Conservation (phyloP, 2,797 vertebrate genomes). For the Odontamblyopus lacepedii region DNA sequence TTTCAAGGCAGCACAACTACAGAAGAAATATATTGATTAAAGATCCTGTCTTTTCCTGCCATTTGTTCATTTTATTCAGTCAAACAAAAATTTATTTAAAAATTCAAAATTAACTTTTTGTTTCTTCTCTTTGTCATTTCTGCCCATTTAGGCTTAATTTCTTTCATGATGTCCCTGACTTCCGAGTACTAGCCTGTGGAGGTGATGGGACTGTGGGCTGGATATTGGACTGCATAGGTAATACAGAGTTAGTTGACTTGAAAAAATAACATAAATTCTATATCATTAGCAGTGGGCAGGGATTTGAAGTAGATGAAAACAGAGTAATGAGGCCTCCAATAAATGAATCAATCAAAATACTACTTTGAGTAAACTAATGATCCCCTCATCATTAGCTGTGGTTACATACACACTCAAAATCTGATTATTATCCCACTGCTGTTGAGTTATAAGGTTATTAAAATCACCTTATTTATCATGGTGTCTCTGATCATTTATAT, state of each 20-base stretch:
- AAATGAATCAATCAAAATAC: too few relatives aligned
- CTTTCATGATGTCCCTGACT: slow-evolving; percentile 90
- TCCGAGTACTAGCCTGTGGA: slow-evolving; percentile 91
- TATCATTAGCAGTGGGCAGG: too few relatives aligned
- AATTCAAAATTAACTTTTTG: neutral
- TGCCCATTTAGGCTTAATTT: slow-evolving; percentile 85
- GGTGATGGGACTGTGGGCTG: slow-evolving; percentile 94
- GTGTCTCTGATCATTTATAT: too few relatives aligned
- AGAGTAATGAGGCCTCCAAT: too few relatives aligned
- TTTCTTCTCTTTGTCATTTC: slow-evolving; percentile 12
- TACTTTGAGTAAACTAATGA: too few relatives aligned
- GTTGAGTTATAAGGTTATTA: too few relatives aligned
- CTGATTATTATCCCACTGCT: too few relatives aligned
- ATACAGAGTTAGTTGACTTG: neutral
- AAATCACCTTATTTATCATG: too few relatives aligned
- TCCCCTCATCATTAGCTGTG: too few relatives aligned
- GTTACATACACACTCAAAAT: too few relatives aligned
- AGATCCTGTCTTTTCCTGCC: neutral
- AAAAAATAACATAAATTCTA: neutral
- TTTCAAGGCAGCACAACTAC: slow-evolving; percentile 40
- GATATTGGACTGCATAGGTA: slow-evolving; percentile 97
- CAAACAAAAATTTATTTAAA: slow-evolving; percentile 20
- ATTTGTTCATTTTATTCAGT: slow-evolving; percentile 29
- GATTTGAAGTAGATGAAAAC: too few relatives aligned
- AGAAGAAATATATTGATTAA: slow-evolving; percentile 32